Percentiles rank a stretch among this genome's conserved stretches.
These are phyloP conservation scores for Clostera curtula DNA, from an alignment of 2,888 invertebrate species.

Conservation along the genomic window DNA sequence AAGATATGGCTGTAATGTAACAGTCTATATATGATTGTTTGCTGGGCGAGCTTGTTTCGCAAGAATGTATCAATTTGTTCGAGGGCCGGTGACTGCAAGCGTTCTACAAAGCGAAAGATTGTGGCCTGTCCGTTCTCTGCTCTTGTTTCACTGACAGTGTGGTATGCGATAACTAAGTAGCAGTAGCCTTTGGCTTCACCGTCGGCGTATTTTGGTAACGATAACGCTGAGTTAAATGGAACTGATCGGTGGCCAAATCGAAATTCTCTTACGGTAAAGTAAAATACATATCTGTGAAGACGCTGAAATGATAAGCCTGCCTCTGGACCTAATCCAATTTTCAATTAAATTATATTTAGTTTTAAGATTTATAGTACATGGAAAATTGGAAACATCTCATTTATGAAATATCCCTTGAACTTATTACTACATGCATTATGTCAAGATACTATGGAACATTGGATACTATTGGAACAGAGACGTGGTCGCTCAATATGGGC, in stretches of 20 bases:
- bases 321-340: constrained; percentile 33
- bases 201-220: constrained; percentile 46
- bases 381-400: no score
- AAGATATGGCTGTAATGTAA: constrained; percentile 26
- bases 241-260: constrained; percentile 30
- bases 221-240: constrained; percentile 42
- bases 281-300: constrained; percentile 21
- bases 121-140: constrained; percentile 46
- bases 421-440: no score
- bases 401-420: no score
- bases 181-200: constrained; percentile 55
- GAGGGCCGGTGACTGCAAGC: constrained; percentile 56
- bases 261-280: constrained; percentile 21
- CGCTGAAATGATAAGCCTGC: constrained; percentile 13
- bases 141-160: constrained; percentile 62
- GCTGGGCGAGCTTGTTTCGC: constrained; percentile 68
- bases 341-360: constrained; percentile 7
- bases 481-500: no score
- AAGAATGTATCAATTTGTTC: constrained; percentile 68
- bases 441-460: no score
- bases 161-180: constrained; percentile 66
- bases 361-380: no score
- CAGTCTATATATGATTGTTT: constrained; percentile 54
- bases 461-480: no score
- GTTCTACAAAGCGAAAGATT: constrained; percentile 56